Conservation (phyloP, 2,888 invertebrate species). For the Odontomyia ornata region DNA sequence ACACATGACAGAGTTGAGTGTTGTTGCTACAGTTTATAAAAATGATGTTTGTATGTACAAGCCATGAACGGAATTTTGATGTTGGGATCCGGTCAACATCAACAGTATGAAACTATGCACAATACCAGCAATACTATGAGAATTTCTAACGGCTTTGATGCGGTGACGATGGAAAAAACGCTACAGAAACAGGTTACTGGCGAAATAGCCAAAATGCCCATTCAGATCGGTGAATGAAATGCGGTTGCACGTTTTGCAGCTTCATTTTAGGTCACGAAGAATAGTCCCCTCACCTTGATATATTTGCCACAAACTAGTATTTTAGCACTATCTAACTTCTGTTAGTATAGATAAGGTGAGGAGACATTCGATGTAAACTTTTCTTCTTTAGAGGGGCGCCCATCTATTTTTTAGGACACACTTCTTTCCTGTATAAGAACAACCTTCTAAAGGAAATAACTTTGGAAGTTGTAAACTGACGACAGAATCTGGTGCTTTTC, state of each 20-base stretch:
- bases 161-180: neutral
- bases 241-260: neutral
- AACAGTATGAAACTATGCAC: constrained; percentile 11
- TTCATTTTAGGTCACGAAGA: neutral
- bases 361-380: too few species aligned
- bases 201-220: neutral
- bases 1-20: too few species aligned
- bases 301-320: too few species aligned
- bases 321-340: too few species aligned
- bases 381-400: too few species aligned
- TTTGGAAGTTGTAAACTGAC: too few species aligned
- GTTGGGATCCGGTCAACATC: constrained; percentile 13
- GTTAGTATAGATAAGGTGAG: too few species aligned
- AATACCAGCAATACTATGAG: constrained; percentile 20
- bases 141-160: constrained; percentile 15
- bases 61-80: constrained; percentile 30
- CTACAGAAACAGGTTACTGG: constrained; percentile 13
- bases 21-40: neutral
- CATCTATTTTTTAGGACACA: too few species aligned
- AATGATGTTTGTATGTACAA: neutral
- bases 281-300: neutral
- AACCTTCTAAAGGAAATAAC: too few species aligned
- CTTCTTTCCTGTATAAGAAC: too few species aligned
- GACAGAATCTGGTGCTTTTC: too few species aligned
- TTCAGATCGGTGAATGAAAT: neutral